Percentiles rank a stretch among this genome's conserved stretches.
Evolutionary conservation across 2,797 vertebrate genomes (phyloP).

Genomic region (Oreonectes daqikongensis): DNA sequence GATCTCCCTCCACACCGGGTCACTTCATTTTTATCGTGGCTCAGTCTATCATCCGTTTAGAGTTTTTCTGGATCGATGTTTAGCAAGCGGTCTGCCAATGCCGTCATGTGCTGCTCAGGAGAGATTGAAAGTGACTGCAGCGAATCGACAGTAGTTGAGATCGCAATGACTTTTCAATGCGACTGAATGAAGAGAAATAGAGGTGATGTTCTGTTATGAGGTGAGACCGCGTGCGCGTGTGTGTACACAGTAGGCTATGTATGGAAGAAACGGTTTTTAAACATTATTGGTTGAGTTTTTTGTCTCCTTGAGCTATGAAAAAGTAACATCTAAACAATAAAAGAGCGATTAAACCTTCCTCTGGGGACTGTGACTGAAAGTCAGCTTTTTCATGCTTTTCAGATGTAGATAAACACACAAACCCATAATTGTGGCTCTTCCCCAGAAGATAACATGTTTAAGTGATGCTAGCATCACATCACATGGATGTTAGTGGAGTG

Average conservation of each 20-base stretch:
- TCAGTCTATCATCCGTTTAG: constrained; percentile 44
- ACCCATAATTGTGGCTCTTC: constrained; percentile 13
- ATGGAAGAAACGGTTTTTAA: not conserved
- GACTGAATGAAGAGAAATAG: constrained; percentile 32
- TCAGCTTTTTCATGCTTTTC: not conserved
- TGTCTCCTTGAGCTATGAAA: not conserved
- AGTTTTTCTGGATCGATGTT: constrained; percentile 64
- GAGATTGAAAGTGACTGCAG: constrained; percentile 67
- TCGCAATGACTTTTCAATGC: constrained; percentile 45
- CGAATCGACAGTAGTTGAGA: constrained; percentile 65
- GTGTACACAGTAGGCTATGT: not conserved
- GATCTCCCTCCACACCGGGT: constrained; percentile 41
- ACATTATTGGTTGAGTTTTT: not conserved
- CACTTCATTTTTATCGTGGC: constrained; percentile 40
- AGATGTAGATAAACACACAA: not conserved
- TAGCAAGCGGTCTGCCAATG: constrained; percentile 68
- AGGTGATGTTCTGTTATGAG: constrained; percentile 26
- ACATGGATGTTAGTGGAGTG: constrained; percentile 69
- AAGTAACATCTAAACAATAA: not conserved
- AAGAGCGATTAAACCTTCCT: not conserved
- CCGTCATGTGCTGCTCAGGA: constrained; percentile 61
- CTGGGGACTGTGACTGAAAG: not conserved
- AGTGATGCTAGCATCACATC: constrained; percentile 61
- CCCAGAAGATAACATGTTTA: constrained; percentile 37
- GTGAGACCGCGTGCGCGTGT: not conserved